Evolutionary conservation across 2,888 invertebrate genomes (phyloP).

Genomic region (Polydesmus complanatus): DNA sequence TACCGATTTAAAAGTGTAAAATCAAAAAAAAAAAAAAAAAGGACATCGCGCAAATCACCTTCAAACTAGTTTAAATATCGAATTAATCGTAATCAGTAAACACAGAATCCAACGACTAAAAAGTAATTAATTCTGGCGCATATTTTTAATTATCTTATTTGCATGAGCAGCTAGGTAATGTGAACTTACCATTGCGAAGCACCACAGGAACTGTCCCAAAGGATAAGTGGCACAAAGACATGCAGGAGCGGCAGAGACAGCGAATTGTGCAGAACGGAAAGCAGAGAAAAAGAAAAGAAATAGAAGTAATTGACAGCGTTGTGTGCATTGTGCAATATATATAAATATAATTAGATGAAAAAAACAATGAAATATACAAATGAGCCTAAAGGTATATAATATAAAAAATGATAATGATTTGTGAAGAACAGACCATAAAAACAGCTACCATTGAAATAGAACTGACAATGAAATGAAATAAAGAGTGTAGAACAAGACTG

Average conservation of each 20-base stretch:
- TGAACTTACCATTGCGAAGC: conserved; percentile 18
- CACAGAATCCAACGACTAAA: too few relatives aligned
- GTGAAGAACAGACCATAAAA: not conserved
- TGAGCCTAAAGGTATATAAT: not conserved
- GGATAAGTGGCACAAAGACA: conserved; percentile 13
- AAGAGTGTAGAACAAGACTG: not conserved
- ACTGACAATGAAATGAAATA: not conserved
- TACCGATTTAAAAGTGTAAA: too few relatives aligned
- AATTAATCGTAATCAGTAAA: too few relatives aligned
- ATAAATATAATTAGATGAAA: not conserved
- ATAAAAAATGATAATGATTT: conserved; percentile 6
- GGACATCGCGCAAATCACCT: too few relatives aligned
- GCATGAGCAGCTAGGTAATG: not conserved
- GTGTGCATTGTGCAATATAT: conserved; percentile 4
- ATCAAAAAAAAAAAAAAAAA: too few relatives aligned
- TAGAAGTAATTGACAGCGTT: conserved; percentile 12
- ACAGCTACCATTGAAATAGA: not conserved
- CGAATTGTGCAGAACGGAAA: conserved; percentile 10
- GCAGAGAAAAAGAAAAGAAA: conserved; percentile 11
- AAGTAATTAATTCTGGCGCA: not conserved
- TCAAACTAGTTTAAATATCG: too few relatives aligned
- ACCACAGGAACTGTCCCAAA: conserved; percentile 16
- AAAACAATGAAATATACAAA: not conserved
- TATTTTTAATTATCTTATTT: not conserved
- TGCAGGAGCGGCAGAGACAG: conserved; percentile 16